Conservation (phyloP, 1,140 invertebrate genomes). For the Anastrepha ludens region DNA sequence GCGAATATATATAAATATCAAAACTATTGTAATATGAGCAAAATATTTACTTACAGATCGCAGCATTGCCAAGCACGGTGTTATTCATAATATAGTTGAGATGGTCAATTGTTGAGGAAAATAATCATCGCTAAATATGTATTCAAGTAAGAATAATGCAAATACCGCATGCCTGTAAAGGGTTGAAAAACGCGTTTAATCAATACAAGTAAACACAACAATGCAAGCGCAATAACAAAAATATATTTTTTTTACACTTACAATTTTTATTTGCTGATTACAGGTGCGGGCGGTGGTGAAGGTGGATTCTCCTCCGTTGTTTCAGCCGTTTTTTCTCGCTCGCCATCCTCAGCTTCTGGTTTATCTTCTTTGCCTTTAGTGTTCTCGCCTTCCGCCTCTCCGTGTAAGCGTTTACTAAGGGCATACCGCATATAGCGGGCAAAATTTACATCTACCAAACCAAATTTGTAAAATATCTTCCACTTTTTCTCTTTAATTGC, state of each 20-base stretch:
- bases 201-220: too few relatives aligned
- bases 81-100: neutral
- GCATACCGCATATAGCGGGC: slow-evolving; percentile 36
- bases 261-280: slow-evolving; percentile 38
- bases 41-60: slow-evolving; percentile 5
- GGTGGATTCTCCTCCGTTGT: neutral
- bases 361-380: neutral
- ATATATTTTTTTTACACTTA: neutral
- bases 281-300: slow-evolving; percentile 15
- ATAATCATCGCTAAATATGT: neutral
- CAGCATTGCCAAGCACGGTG: neutral
- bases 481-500: slow-evolving; percentile 12
- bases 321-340: neutral
- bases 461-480: slow-evolving; percentile 43
- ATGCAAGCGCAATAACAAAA: too few relatives aligned
- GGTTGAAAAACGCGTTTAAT: neutral
- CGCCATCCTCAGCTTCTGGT: neutral
- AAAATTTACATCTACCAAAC: slow-evolving; percentile 41
- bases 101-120: neutral
- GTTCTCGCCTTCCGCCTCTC: neutral
- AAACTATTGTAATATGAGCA: neutral
- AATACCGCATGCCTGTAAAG: slow-evolving; percentile 21
- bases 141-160: slow-evolving; percentile 12
- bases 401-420: neutral
- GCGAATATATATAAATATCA: too few relatives aligned